Base-by-base conservation (phyloP, 2,888 invertebrate genomes). In the Pinctada fucata region DNA sequence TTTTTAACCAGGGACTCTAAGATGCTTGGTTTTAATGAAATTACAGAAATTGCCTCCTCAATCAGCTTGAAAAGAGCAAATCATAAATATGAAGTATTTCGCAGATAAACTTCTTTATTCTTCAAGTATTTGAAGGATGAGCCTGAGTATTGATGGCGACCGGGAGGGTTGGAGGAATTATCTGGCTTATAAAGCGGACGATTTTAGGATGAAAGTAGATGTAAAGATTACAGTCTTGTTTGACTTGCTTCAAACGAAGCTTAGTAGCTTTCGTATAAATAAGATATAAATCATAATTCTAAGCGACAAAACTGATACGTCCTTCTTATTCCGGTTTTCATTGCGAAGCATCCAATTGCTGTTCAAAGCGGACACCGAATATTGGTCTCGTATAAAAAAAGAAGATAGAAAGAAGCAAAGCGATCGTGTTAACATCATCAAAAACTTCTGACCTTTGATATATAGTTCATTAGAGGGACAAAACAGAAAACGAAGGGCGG, bases 71-170 rank as follows among this genome's bases (percentile, higher is more conserved):
- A 58, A 58, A 58, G 58, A 6, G 6, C 13, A 13, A 58, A 58
- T 58, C 58, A 58, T 58, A 58, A 58, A 58, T 58, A 6, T 58
- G 13, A 58, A 58, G 58, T 58, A 58, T 58, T 58, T 58, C 13
- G 58, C 13, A 58, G 58, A 58, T 58, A 58, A 58, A 58, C 13
- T 6, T 10, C 58, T 58, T 58, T 58, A 6, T 58, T 58, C 58
- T 58, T 58, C 58, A 58, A 58, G 58, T 58, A 58, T 58, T 58
- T 58, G 58, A 58, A 58, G 58, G 58, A 58, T 58, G 8, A 58
- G 58, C 58, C 58, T 10, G 13, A 6, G 13, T 58, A 58, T 58
- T 13, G 58, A 13, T 58, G 58, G 58, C 58, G 58, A 58, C 58
- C 13, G 13, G 13, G 8, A 58, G 13, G 58, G 0, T 13, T 58